phyloP scores from a whole-genome alignment of 2,113 vertebrate genomes.

The Crocuta crocuta region DNA sequence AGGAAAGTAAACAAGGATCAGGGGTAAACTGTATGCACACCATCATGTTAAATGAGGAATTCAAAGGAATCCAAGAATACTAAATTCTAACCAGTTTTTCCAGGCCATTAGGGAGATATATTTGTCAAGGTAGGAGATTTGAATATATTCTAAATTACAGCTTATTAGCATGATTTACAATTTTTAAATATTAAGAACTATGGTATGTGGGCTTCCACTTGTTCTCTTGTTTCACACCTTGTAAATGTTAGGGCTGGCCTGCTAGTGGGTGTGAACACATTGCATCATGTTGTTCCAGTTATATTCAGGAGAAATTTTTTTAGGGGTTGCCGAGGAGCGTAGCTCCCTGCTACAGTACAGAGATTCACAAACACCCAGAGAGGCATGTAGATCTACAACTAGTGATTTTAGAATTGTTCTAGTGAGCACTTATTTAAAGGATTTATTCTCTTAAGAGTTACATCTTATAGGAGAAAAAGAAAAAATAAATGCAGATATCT shows the following conservation, averaged over 20 bases:
- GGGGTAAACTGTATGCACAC: not conserved
- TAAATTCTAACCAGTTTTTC: not conserved
- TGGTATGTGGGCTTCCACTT: not conserved
- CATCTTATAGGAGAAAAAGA: not conserved
- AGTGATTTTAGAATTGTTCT: not conserved
- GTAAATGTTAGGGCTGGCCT: not conserved
- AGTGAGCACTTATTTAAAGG: not conserved
- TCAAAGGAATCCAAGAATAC: not conserved
- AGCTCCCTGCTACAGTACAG: not conserved
- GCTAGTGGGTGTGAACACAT: not conserved
- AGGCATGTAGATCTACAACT: not conserved
- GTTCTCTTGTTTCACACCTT: not conserved
- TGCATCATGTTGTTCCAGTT: not conserved
- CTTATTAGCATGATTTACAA: not conserved
- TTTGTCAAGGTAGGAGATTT: not conserved
- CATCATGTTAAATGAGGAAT: not conserved
- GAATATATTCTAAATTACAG: not conserved
- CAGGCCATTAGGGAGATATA: not conserved
- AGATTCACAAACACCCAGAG: not conserved
- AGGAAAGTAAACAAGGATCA: not conserved
- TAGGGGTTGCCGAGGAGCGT: not conserved
- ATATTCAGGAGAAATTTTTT: not conserved
- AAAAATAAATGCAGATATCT: not conserved
- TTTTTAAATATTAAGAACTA: not conserved
- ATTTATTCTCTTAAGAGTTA: not conserved